Base-by-base conservation (phyloP, 2,888 invertebrate genomes). In the Leucophenga maculata region DNA sequence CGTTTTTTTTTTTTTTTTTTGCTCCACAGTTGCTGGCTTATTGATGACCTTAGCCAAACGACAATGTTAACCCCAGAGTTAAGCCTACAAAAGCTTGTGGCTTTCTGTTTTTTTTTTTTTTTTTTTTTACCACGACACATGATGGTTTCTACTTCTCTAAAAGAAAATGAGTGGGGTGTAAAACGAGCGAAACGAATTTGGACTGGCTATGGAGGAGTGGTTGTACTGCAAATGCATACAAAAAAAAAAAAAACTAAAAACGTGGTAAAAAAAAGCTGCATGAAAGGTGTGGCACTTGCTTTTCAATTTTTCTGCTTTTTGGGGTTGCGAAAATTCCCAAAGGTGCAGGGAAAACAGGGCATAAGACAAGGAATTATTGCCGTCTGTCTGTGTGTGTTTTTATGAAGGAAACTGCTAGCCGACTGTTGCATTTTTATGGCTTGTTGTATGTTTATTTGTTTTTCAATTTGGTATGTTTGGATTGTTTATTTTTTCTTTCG, bases 211-310 rank as follows among this genome's bases (percentile, higher is more conserved):
- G 44, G 72, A 76, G 74, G 74, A 70, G 72, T 68, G 57, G 65
- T 44, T 31, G 77, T 78, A 78, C 76, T 39, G 57, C 57, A 65
- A 73, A 72, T 62, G 71, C 67, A 70, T 65, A 73, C 78, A 77
- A 77, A 78, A 77, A 78, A 78, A 75, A 78, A 78, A 77, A 75
- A 77, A 78, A 77, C 75, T 72, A 73, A 78, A 78, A 78, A 76
- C 77, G 76, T 78, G 66, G 71, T 77, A 76, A 76, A 72, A 39
- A 39, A 39, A 39, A 39, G 39, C 39, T 39, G 39, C 39, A 39
- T 39, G 8, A 9, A 39, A 39, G 39, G 39, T 39, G 39, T 39
- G 39, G 39, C 39, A 39, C 72, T 74, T 73, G 78, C 72, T 71
- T 73, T 26, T 65, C 72, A 73, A 75, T 75, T 69, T 22, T 50